Evolutionary conservation across 1,140 invertebrate species (phyloP).

Genomic region (Trichomalopsis sarcophagae): DNA sequence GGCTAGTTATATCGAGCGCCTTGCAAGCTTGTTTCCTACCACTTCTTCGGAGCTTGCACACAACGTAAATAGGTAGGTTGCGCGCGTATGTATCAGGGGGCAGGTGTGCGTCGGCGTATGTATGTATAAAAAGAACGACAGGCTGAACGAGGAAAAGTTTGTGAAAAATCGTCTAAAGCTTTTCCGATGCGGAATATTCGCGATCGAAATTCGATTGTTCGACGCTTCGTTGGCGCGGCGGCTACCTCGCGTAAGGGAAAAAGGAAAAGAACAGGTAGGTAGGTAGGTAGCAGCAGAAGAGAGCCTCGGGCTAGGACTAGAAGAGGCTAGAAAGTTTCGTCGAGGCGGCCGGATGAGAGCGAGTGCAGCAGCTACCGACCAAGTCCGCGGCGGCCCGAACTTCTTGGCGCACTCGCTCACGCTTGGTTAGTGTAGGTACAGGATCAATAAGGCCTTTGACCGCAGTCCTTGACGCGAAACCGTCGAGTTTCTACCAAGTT

Average conservation of each 20-base stretch:
- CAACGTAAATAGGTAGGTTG: background rate
- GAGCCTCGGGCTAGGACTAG: conserved; percentile 41
- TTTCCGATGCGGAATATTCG: conserved; percentile 37
- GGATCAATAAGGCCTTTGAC: conserved; percentile 65
- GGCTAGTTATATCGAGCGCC: background rate
- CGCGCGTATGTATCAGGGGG: background rate
- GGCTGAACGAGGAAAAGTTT: conserved; percentile 7
- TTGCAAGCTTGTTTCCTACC: background rate
- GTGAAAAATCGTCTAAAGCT: conserved; percentile 56
- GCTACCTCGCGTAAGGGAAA: background rate
- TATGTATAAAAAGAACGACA: conserved; percentile 41
- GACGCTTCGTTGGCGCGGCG: conserved; percentile 6
- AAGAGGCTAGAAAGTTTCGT: conserved; percentile 60
- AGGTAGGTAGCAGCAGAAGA: background rate
- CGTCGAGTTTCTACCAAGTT: conserved; percentile 56
- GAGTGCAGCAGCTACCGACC: conserved; percentile 38
- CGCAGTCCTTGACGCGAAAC: conserved; percentile 56
- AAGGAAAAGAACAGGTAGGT: background rate
- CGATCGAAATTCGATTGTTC: conserved; percentile 60
- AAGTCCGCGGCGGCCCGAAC: conserved; percentile 52
- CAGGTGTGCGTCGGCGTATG: background rate
- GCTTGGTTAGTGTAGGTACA: conserved; percentile 7
- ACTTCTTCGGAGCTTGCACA: background rate
- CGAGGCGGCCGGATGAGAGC: conserved; percentile 26
- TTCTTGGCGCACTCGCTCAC: conserved; percentile 50